Conservation (phyloP, 1,140 invertebrate species). For the Drosophila ohnishii region DNA sequence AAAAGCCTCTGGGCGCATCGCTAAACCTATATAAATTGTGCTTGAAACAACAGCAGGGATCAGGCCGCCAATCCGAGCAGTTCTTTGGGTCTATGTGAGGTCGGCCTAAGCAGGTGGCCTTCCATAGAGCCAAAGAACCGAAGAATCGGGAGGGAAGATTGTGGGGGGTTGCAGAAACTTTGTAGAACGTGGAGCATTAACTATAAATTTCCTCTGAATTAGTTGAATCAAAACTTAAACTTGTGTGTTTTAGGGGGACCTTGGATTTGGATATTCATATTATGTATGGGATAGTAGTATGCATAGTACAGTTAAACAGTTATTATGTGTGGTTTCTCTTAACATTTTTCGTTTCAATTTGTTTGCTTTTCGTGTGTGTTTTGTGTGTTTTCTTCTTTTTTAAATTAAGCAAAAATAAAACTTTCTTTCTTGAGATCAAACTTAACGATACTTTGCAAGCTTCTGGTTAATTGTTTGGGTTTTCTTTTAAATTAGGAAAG, state of each 20-base stretch:
- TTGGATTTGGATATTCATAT: constrained; percentile 46
- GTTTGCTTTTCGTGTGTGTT: constrained; percentile 30
- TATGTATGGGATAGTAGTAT: constrained; percentile 69
- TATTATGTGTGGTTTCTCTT: constrained; percentile 41
- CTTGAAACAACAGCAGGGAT: constrained; percentile 62
- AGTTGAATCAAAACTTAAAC: constrained; percentile 63
- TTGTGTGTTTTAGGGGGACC: constrained; percentile 30
- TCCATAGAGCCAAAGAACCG: constrained; percentile 69
- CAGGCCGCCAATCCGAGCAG: constrained; percentile 12
- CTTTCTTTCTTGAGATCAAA: constrained; percentile 77
- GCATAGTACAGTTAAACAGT: constrained; percentile 76
- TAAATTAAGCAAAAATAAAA: constrained; percentile 79
- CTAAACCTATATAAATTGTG: constrained; percentile 77
- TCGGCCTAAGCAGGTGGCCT: constrained; percentile 11
- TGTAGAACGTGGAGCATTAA: constrained; percentile 40
- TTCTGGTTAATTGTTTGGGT: constrained; percentile 37
- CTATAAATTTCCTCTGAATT: constrained; percentile 21
- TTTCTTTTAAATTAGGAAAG: constrained; percentile 39
- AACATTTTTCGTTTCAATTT: constrained; percentile 46
- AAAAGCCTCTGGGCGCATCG: constrained; percentile 79
- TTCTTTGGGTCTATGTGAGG: constrained; percentile 67
- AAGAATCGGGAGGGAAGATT: constrained; percentile 15
- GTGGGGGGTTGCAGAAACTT: constrained; percentile 28
- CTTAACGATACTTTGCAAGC: constrained; percentile 81
- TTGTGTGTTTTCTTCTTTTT: constrained; percentile 46